phyloP scores from a whole-genome alignment of 2,888 invertebrate species.

The Hirtodrosophila trivittata region DNA sequence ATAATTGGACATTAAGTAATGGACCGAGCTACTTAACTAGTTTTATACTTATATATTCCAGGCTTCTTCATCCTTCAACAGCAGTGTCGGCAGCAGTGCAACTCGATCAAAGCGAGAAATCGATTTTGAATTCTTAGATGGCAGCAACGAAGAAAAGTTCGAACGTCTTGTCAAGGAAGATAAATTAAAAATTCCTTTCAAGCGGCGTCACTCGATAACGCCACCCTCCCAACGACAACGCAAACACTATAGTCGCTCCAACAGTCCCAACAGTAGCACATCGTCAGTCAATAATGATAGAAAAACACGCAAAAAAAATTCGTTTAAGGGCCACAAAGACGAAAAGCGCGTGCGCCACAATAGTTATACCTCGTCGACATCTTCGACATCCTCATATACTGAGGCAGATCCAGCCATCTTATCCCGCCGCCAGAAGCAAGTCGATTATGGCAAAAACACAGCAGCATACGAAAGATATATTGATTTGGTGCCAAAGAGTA shows the following conservation, averaged over 20 bases:
- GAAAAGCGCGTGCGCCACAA: conserved; percentile 80
- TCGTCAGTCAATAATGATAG: conserved; percentile 35
- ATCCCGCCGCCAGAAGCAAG: conserved; percentile 93
- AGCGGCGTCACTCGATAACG: conserved; percentile 82
- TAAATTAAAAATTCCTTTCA: conserved; percentile 83
- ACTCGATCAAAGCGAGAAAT: conserved; percentile 65
- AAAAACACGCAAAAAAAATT: conserved; percentile 2
- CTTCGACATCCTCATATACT: conserved; percentile 70
- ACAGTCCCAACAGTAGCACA: conserved; percentile 76
- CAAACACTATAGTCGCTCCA: conserved; percentile 81
- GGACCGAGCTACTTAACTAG: no score
- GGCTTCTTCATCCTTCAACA: conserved; percentile 64
- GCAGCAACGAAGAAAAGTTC: conserved; percentile 82
- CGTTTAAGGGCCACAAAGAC: conserved; percentile 58
- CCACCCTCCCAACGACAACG: no score
- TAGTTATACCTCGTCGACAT: conserved; percentile 80
- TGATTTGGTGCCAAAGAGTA: conserved; percentile 87
- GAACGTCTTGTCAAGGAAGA: conserved; percentile 82
- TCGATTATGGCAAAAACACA: conserved; percentile 97
- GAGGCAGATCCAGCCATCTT: conserved; percentile 90
- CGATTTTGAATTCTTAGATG: conserved; percentile 76
- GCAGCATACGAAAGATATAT: conserved; percentile 92
- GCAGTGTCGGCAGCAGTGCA: conserved; percentile 55
- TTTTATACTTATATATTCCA: conserved; percentile 10
- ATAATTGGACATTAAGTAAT: background rate